Evolutionary conservation across 2,113 vertebrate genomes (phyloP).

Genomic region (Todiramphus chloris): DNA sequence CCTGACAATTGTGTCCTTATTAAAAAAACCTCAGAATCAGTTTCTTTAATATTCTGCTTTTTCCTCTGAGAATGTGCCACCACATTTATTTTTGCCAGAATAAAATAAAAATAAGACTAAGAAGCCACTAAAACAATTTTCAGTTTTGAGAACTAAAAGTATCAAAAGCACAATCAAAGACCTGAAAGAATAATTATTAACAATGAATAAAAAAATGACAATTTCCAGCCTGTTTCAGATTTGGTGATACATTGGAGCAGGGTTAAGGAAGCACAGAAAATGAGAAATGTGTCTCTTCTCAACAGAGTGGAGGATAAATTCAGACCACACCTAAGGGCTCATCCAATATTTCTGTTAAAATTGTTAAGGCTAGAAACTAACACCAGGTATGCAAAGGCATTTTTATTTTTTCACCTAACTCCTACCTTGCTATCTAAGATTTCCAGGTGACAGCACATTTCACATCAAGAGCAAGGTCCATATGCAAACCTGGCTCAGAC

Average conservation of each 20-base stretch:
- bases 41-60: background rate
- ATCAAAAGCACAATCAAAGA: background rate
- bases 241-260: background rate
- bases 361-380: background rate
- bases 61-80: background rate
- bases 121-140: background rate
- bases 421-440: background rate
- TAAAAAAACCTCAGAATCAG: background rate
- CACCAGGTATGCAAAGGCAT: background rate
- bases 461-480: background rate
- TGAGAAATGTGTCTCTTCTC: background rate
- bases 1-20: background rate
- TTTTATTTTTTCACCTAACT: background rate
- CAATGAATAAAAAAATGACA: background rate
- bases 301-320: background rate
- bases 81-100: background rate
- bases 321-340: background rate
- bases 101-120: background rate
- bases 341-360: background rate
- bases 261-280: background rate
- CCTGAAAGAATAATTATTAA: background rate
- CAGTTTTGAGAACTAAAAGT: background rate
- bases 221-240: background rate
- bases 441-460: background rate
- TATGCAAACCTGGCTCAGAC: background rate